Base-by-base conservation (phyloP, 1,140 invertebrate genomes). In the Dendrolimus kikuchii region DNA sequence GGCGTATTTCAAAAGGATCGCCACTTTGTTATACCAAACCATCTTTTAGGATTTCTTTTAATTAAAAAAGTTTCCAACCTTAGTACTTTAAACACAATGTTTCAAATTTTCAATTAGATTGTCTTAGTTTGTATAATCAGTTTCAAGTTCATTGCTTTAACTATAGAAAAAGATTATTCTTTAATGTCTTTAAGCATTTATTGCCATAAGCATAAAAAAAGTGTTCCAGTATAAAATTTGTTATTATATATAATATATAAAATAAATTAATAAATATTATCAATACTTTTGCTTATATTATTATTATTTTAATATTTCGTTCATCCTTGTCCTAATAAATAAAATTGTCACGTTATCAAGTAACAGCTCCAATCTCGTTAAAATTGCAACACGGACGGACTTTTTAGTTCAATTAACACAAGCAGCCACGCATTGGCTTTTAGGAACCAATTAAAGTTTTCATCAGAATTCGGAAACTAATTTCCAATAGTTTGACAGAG, bases 371-470 rank as follows among this genome's bases (percentile, higher is more conserved):
- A 7, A 42, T 42, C 41, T n/a, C n/a, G 41, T 7, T 42, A 46
- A 57, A 68, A 66, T 60, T 64, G 55, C 60, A 71, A 70, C 66
- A 66, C 62, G 64, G 64, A 60, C 62, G 60, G 62, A 75, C 70
- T 74, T 77, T 80, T 71, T 61, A 51, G 65, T 71, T 71, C 61
- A 65, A 62, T 64, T 65, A 71, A 71, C 71, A 71, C 62, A 67
- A 69, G 55, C 67, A 63, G 58, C 58, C 69, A 77, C 74, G 77
- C 73, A 78, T 80, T 81, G 74, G 72, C 74, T 81, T 64, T 79
- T 75, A 81, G 71, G 66, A 81, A 76, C 74, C 76, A 83, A 85
- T 85, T 85, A 83, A 85, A 85, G 75, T 85, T 85, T 83, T 83
- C 77, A 85, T 82, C 72, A 70, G 66, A 74, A 81, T 81, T 79